A percentile compares a stretch with the other conserved stretches of the same genome.
Evolutionary conservation across 2,888 invertebrate species (phyloP).

Genomic region (Catocala sponsa): DNA sequence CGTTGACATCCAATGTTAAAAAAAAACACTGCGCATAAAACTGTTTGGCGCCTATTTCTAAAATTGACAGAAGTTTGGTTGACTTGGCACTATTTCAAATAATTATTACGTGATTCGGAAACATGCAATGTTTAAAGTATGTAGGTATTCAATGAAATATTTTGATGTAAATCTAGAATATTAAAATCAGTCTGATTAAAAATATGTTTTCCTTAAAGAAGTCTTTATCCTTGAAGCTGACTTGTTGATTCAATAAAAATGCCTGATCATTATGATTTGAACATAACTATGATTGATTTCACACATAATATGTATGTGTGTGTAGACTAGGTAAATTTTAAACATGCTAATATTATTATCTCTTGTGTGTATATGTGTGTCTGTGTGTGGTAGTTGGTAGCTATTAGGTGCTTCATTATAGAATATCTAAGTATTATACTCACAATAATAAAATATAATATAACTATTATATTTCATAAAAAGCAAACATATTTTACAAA

Average conservation of each 20-base stretch:
- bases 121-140: not conserved
- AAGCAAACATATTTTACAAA: not conserved
- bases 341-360: no score
- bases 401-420: no score
- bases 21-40: conserved; percentile 18
- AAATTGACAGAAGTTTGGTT: not conserved
- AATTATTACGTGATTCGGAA: conserved; percentile 2
- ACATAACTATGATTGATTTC: no score
- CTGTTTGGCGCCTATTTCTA: conserved; percentile 37
- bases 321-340: no score
- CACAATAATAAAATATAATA: no score
- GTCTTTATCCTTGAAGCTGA: conserved; percentile 20
- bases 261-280: no score
- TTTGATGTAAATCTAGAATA: not conserved
- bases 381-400: no score
- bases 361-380: no score
- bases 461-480: no score
- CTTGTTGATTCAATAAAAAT: no score
- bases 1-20: conserved; percentile 14
- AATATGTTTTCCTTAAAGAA: conserved; percentile 17
- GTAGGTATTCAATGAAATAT: not conserved
- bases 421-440: no score
- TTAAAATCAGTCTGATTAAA: not conserved
- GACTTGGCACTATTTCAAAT: conserved; percentile 4
- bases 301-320: no score